Evolutionary conservation across 2,888 invertebrate genomes (phyloP), one percentile per base, ranked within the genome.

Genomic region (Eutolmus rufibarbis): DNA sequence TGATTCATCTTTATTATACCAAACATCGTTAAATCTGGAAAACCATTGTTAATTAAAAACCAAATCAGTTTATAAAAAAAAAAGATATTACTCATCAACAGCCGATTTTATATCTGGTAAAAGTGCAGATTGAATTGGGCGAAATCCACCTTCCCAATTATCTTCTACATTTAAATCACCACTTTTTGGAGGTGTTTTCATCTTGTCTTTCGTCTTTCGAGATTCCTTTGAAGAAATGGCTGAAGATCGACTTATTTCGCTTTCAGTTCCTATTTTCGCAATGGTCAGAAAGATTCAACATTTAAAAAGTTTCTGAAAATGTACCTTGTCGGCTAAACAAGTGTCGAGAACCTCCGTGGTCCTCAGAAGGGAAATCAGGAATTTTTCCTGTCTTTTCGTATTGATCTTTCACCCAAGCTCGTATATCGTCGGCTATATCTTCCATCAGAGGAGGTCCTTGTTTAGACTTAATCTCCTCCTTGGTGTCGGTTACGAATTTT

Each of bases 351-450:
- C 98, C 98, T 8, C 98, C 98, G 90, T 96, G 96, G 90, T 98
- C 98, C 89, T 96, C 97, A 2, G 97, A 96, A 0, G 98, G 98
- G 90, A 97, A 95, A 89, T 98, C 98, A 0, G 99, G 98, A 90
- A 98, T 95, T 91, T 96, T 96, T 37, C 96, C 97, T 5, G 97
- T 96, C 90, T 96, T 95, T 57, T 96, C 95, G 92, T 96, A 96
- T 91, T 96, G 97, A 89, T 96, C 96, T 89, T 95, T 95, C 88
- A 98, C 95, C 98, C 98, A 98, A 88, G 95, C 95, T 88, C 98
- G 94, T 34, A 98, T 95, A 93, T 98, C 97, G 90, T 96, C 96
- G 89, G 96, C 95, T 90, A 98, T 96, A 89, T 96, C 96, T 91
- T 98, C 98, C 91, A 96, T 96, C 91, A 98, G 96, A 89, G 95